Base-by-base conservation (phyloP, 2,888 invertebrate genomes). In the Brachypterus glaber region DNA sequence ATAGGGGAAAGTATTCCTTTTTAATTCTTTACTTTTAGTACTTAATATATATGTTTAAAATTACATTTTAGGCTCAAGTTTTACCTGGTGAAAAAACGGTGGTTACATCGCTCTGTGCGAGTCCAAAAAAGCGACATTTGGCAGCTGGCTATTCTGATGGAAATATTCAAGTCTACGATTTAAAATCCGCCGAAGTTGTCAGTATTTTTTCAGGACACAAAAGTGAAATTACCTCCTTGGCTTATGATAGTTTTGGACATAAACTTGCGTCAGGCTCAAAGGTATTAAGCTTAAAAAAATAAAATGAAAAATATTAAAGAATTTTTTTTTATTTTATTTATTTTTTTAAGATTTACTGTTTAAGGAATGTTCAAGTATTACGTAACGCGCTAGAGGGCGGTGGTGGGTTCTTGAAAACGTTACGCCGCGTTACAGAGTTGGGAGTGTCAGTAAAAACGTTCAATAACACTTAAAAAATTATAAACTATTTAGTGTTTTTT, bases 91-190 rank as follows among this genome's bases (percentile, higher is more conserved):
- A 88, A 45, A 86, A 82, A 57, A 72, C 80, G 30, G 77, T 81
- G 37, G 92, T 88, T 0, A 86, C 88, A 1, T 73, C 74, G 36
- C 63, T 95, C 43, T 76, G 81, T 35, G 74, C 80, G 1, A 85
- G 83, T 47, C 83, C 87, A 0, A 80, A 81, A 58, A 80, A 80
- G 38, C 69, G 79, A 33, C 79, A 83, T 48, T 67, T 97, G 50
- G 93, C 96, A 9, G 88, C 87, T 13, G 97, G 97, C 1, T 96
- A 93, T 65, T 72, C 77, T 0, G 90, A 96, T 69, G 98, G 96
- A 2, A 77, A 78, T 27, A 74, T 96, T 0, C 82, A 83, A 62
- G 74, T 90, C 5, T 95, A 82, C 64, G 82, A 90, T 61, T 63
- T 95, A 16, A 72, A 72, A 31, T 76, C 79, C 34, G 77, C 77